These are phyloP conservation scores for zebrafish (Danio rerio) DNA, from an alignment of 2,113 vertebrate genomes.

Conservation along the genomic window DNA sequence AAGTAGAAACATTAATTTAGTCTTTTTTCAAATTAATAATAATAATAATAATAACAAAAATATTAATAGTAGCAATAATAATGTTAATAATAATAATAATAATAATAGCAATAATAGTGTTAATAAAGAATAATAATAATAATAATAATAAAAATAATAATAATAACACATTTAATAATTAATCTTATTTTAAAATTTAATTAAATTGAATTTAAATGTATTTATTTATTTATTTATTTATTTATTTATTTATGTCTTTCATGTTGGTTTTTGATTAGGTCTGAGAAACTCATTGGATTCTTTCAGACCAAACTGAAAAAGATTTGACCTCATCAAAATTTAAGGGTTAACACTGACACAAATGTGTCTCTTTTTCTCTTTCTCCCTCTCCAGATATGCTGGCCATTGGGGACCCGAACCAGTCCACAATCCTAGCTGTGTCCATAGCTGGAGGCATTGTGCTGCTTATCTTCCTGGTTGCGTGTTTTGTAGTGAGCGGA, in stretches of 20 bases:
- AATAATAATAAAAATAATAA: neutral
- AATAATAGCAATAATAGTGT: too few relatives aligned
- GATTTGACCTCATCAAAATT: neutral
- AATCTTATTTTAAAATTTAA: neutral
- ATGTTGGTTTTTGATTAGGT: neutral
- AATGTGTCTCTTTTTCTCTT: constrained; percentile 28
- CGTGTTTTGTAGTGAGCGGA: constrained; percentile 83
- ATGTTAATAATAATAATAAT: too few relatives aligned
- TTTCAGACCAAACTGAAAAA: neutral
- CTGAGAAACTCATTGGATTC: neutral
- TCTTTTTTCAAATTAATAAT: too few relatives aligned
- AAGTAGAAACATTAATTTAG: too few relatives aligned
- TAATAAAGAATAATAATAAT: too few relatives aligned
- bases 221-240: too few relatives aligned
- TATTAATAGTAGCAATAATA: too few relatives aligned
- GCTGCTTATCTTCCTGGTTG: constrained; percentile 82
- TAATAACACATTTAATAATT: neutral
- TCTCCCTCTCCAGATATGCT: constrained; percentile 74
- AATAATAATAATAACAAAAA: too few relatives aligned
- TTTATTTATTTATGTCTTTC: neutral
- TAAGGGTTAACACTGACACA: constrained; percentile 10
- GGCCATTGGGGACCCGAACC: constrained; percentile 83
- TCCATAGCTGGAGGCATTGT: constrained; percentile 80
- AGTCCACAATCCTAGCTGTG: constrained; percentile 81
- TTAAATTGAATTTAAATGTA: too few relatives aligned